Conservation (phyloP, 1,140 invertebrate genomes). For the Heliothis virescens region DNA sequence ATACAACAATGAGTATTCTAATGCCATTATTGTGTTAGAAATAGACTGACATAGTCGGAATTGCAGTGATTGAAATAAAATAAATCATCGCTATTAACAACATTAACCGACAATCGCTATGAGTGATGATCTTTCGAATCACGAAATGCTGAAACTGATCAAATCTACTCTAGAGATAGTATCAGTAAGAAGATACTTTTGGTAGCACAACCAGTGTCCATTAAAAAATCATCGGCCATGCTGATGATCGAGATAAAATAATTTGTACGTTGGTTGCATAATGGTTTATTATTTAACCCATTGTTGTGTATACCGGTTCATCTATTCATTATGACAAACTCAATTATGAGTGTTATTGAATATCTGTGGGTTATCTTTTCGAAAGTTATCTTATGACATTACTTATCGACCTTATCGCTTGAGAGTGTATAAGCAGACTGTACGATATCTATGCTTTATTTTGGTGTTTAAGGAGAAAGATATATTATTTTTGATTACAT, state of each 20-base stretch:
- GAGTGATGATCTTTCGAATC: conserved; percentile 22
- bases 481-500: neutral
- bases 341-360: conserved; percentile 46
- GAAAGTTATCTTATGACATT: conserved; percentile 28
- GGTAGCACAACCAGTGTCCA: conserved; percentile 44
- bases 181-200: conserved; percentile 39
- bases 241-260: conserved; percentile 53
- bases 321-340: conserved; percentile 47
- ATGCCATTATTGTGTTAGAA: no score
- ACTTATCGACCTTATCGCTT: conserved; percentile 21
- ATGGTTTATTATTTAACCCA: conserved; percentile 55
- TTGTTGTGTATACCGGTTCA: conserved; percentile 46
- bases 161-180: conserved; percentile 40
- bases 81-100: conserved; percentile 5
- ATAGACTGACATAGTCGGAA: no score
- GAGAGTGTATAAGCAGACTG: conserved; percentile 16
- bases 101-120: conserved; percentile 15
- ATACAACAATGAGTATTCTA: no score
- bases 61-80: neutral
- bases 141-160: conserved; percentile 28
- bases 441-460: neutral
- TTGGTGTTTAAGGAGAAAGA: neutral
- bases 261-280: conserved; percentile 53
- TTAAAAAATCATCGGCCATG: conserved; percentile 44
- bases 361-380: conserved; percentile 26